Evolutionary conservation across 1,140 invertebrate genomes (phyloP).

Genomic region (Himalopsyche phryganea): DNA sequence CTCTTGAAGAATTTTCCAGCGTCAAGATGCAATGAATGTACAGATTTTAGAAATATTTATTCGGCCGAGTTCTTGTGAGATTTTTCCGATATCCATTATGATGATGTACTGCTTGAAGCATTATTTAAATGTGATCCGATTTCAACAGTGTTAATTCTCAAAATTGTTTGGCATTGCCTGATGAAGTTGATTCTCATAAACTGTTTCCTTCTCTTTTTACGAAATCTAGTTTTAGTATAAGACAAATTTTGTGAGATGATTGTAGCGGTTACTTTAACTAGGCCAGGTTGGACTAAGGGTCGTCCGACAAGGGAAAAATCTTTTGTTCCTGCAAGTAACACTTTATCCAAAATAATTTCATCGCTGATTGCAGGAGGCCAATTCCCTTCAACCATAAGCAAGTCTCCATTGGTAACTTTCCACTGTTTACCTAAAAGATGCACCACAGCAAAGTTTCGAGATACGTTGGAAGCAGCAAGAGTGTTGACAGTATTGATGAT

Average conservation of each 20-base stretch:
- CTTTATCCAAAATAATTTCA: constrained; percentile 81
- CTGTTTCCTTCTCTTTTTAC: constrained; percentile 72
- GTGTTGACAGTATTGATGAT: constrained; percentile 48
- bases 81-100: too few relatives aligned
- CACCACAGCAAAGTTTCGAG: constrained; percentile 83
- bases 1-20: too few relatives aligned
- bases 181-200: constrained; percentile 72
- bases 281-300: constrained; percentile 71
- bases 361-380: constrained; percentile 84
- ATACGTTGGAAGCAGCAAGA: constrained; percentile 50
- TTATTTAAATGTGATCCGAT: constrained; percentile 48
- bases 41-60: too few relatives aligned
- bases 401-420: constrained; percentile 82
- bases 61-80: too few relatives aligned
- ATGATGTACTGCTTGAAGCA: constrained; percentile 1
- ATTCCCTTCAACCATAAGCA: constrained; percentile 77
- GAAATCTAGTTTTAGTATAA: constrained; percentile 75
- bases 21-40: too few relatives aligned
- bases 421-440: constrained; percentile 81
- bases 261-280: constrained; percentile 77
- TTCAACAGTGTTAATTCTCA: constrained; percentile 70
- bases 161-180: constrained; percentile 65
- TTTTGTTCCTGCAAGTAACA: constrained; percentile 74
- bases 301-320: constrained; percentile 84
- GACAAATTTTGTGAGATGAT: constrained; percentile 88